phyloP scores from a whole-genome alignment of 2,888 invertebrate species.

The Agrotis exclamationis region DNA sequence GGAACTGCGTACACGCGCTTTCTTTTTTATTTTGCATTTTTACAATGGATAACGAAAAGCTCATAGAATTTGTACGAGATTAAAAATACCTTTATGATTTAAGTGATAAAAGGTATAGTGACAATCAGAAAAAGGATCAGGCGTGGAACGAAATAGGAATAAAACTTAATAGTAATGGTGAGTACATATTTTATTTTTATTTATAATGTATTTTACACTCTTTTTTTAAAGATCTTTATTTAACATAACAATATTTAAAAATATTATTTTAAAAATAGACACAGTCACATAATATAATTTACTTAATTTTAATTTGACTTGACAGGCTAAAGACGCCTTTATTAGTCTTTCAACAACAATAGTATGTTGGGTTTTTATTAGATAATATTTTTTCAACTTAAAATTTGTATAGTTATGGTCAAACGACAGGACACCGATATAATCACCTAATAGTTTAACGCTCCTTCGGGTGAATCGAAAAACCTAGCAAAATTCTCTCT shows the following conservation, averaged over 20 bases:
- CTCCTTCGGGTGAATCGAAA: constrained; percentile 33
- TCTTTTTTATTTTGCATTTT: constrained; percentile 20
- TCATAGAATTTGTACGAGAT: constrained; percentile 21
- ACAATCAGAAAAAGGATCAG: constrained; percentile 29
- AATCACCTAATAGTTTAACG: constrained; percentile 29
- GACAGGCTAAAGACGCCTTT: constrained; percentile 16
- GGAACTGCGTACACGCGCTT: constrained; percentile 21
- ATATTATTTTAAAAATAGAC: constrained; percentile 20
- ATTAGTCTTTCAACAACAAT: constrained; percentile 18
- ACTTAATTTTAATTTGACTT: constrained; percentile 23
- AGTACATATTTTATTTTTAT: constrained; percentile 10
- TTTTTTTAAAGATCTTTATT: constrained; percentile 14
- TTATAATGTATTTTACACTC: neutral
- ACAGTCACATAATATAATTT: constrained; percentile 16
- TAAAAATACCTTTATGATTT: constrained; percentile 29
- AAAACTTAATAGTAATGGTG: constrained; percentile 28
- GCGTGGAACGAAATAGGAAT: no score
- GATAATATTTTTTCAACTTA: constrained; percentile 24
- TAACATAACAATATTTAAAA: constrained; percentile 17
- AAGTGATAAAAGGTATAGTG: constrained; percentile 24
- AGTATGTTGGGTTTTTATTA: constrained; percentile 29
- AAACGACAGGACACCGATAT: constrained; percentile 18
- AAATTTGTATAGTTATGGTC: constrained; percentile 23
- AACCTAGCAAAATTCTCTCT: constrained; percentile 22
- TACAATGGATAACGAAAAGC: constrained; percentile 20